Evolutionary conservation across 2,113 vertebrate species (phyloP), one percentile per base, ranked within the genome.

Genomic region (Catharus bicknelli): DNA sequence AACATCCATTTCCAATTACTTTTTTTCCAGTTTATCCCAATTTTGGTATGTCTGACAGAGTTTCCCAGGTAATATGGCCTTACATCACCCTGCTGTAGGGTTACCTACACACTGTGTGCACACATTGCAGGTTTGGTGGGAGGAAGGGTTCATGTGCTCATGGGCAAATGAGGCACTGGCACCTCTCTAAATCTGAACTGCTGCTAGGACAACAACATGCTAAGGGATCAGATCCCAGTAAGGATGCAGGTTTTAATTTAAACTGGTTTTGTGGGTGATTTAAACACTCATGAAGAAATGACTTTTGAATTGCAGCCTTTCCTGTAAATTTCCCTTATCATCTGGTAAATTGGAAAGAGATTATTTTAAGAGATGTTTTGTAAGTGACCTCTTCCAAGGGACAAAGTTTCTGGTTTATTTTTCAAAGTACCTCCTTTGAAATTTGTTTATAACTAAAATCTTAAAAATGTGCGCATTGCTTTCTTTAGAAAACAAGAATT

Each of bases 141-240:
- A 36, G 19, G 29, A 11, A 59, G 18, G 15, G 7, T 26, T 87
- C 21, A 4, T 0, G 0, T 47, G 5, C 19, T 57, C 36, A 17
- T 45, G n/a, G 29, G 9, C 30, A 38, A 53, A 40, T 11, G n/a
- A 36, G 38, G 10, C 29, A 27, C 29, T 36, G 58, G 9, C 47
- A n/a, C 17, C 27, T 88, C 70, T 70, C 22, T 75, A 25, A 51
- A 67, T 63, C 34, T 40, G 29, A 64, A 23, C 36, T 67, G 40
- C 27, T 51, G 7, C 26, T 42, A 63, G 16, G 32, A 76, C 2
- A 1, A n/a, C 13, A 27, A 5, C 0, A 0, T 76, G 42, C 54
- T 50, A 26, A 85, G 32, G 13, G 20, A 38, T 58, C 59, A 81
- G 42, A 67, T 69, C 40, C 29, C 63, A 50, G 9, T n/a, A 26